Percentiles rank a stretch among this genome's conserved stretches.
These are phyloP conservation scores for Ctenopoma multispine DNA, from an alignment of 2,797 vertebrate species.

Conservation along the genomic window DNA sequence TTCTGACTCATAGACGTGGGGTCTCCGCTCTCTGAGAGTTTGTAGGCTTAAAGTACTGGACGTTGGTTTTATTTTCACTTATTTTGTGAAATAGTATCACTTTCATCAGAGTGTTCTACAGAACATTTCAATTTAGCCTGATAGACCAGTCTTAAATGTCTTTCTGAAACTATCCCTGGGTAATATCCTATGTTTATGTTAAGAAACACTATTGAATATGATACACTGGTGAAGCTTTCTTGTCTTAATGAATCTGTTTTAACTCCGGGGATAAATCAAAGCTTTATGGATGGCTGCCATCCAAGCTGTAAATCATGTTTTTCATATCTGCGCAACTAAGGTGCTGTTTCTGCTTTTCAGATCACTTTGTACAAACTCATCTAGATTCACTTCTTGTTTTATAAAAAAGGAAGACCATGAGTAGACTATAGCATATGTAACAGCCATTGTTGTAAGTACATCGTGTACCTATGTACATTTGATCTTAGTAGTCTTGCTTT, in stretches of 20 bases:
- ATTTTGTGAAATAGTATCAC: no score
- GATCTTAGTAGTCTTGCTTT: background rate
- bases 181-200: no score
- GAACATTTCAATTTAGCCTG: no score
- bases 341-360: slow-evolving; percentile 53
- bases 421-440: background rate
- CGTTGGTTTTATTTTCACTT: no score
- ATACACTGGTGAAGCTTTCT: no score
- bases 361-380: slow-evolving; percentile 13
- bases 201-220: no score
- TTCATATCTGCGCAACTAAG: background rate
- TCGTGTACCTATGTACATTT: background rate
- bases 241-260: background rate
- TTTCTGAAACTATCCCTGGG: no score
- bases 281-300: background rate
- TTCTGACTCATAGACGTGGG: no score
- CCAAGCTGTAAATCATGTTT: slow-evolving; percentile 8
- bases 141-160: no score
- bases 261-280: background rate
- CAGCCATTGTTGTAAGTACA: background rate
- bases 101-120: no score
- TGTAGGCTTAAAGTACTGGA: no score
- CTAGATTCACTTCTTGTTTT: slow-evolving; percentile 72
- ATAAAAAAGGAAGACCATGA: slow-evolving; percentile 32
- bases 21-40: no score